A percentile compares a stretch with the other conserved stretches of the same genome.
phyloP scores from a whole-genome alignment of 2,113 vertebrate genomes.

The Labrus mixtus region DNA sequence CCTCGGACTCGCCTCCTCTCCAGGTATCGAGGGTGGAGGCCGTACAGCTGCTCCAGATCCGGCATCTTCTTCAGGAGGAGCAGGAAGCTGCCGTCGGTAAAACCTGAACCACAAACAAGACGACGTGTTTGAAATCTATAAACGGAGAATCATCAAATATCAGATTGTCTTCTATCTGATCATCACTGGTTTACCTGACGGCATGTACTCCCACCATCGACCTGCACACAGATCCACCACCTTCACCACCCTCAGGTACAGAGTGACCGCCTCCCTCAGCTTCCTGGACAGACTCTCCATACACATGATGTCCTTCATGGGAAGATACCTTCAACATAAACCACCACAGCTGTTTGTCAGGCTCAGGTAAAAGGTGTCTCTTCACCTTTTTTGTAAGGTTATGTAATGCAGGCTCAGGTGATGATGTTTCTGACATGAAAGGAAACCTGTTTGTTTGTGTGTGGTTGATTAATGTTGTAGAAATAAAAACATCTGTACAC shows the following conservation, averaged over 20 bases:
- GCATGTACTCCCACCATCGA: conserved; percentile 99
- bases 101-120: conserved; percentile 82
- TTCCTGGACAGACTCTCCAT: conserved; percentile 98
- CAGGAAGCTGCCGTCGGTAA: conserved; percentile 97
- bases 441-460: too few relatives aligned
- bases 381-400: too few relatives aligned
- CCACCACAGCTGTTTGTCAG: too few relatives aligned
- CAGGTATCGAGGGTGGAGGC: conserved; percentile 96
- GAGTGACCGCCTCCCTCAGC: conserved; percentile 94
- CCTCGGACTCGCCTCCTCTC: conserved; percentile 95
- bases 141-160: too few relatives aligned
- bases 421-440: too few relatives aligned
- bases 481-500: too few relatives aligned
- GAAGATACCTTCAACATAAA: conserved; percentile 95
- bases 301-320: conserved; percentile 98
- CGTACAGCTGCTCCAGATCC: conserved; percentile 97
- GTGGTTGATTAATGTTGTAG: too few relatives aligned
- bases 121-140: background rate
- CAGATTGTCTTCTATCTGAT: too few relatives aligned
- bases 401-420: too few relatives aligned
- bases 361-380: too few relatives aligned
- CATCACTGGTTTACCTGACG: conserved; percentile 87
- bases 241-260: conserved; percentile 95
- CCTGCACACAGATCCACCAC: conserved; percentile 98
- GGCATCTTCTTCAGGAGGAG: conserved; percentile 98